A percentile compares a stretch with the other conserved stretches of the same genome.
phyloP scores from a whole-genome alignment of 2,888 invertebrate genomes.

The Chaetogeoica ovagalla region DNA sequence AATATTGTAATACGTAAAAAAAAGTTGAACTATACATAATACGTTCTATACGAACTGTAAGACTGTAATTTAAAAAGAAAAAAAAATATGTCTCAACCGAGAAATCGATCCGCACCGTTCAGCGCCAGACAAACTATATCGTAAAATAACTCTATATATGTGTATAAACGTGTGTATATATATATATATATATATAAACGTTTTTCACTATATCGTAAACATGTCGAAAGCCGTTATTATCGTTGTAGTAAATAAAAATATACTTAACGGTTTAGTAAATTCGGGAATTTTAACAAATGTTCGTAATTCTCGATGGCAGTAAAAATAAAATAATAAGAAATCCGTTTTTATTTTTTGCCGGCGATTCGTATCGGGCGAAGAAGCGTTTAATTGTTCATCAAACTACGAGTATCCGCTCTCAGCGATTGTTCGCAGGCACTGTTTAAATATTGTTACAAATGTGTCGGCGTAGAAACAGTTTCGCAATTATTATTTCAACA shows the following conservation, averaged over 20 bases:
- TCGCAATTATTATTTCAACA: no score
- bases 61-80: background rate
- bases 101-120: conserved; percentile 26
- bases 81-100: conserved; percentile 8
- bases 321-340: background rate
- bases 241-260: background rate
- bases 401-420: no score
- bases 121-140: conserved; percentile 15
- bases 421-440: no score
- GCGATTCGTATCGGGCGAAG: no score
- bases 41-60: background rate
- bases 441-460: no score
- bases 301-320: background rate
- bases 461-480: no score
- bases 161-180: no score
- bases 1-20: background rate
- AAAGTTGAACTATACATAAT: background rate
- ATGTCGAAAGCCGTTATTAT: conserved; percentile 16
- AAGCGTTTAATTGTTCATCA: no score
- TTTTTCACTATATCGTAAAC: background rate
- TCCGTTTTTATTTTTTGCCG: no score
- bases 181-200: no score
- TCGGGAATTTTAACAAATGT: background rate
- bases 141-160: conserved; percentile 3
- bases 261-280: conserved; percentile 12